Evolutionary conservation across 2,888 invertebrate genomes (phyloP).

Genomic region (Acanthopleura granulata): DNA sequence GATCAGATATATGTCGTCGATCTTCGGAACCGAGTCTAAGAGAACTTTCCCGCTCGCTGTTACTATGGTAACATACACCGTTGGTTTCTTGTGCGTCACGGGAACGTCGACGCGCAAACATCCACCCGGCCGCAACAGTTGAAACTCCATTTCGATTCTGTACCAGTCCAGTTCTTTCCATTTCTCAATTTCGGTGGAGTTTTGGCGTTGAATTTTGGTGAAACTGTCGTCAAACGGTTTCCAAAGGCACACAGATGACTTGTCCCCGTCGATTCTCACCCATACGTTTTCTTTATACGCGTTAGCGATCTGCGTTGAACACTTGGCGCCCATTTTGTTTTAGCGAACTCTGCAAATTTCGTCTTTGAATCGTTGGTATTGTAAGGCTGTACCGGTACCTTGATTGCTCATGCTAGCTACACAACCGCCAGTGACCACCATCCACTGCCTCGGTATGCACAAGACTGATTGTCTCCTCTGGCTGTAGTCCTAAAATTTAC

Average conservation of each 20-base stretch:
- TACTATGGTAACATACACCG: not conserved
- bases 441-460: too few species aligned
- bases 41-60: not conserved
- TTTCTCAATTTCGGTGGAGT: not conserved
- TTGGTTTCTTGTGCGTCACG: not conserved
- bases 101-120: not conserved
- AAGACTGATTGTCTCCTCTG: too few species aligned
- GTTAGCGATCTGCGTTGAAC: not conserved
- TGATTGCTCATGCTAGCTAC: too few species aligned
- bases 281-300: not conserved
- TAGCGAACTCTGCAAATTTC: too few species aligned
- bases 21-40: not conserved
- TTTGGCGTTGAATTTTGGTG: not conserved
- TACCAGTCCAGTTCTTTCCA: not conserved
- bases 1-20: not conserved
- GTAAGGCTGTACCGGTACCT: too few species aligned
- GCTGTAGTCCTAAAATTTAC: too few species aligned
- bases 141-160: not conserved
- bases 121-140: not conserved
- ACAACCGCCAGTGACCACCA: too few species aligned
- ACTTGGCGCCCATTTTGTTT: not conserved
- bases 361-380: too few species aligned
- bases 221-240: not conserved
- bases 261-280: not conserved
- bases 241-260: not conserved